Evolutionary conservation across 2,113 vertebrate species (phyloP).

Genomic region (Otolemur garnettii): DNA sequence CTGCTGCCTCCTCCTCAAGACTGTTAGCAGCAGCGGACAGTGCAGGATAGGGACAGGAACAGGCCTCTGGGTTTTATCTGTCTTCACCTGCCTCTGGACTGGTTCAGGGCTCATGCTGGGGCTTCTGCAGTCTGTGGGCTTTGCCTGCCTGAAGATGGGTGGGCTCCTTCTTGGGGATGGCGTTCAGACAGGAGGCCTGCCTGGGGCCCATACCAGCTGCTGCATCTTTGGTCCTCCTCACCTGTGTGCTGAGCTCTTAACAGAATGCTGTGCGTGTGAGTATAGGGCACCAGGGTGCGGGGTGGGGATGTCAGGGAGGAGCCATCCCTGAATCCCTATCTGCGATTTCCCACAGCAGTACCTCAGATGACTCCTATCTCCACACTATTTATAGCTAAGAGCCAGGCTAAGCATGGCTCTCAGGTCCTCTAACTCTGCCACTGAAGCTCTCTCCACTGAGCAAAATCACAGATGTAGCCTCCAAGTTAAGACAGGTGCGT

Average conservation of each 20-base stretch:
- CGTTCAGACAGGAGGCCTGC: not conserved
- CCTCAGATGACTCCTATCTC: conserved; percentile 13
- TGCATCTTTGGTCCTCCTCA: not conserved
- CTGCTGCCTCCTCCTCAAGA: not conserved
- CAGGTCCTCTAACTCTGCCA: conserved; percentile 10
- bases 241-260: not conserved
- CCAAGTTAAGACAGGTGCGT: not conserved
- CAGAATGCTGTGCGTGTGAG: too few species aligned
- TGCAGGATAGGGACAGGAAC: not conserved
- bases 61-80: not conserved
- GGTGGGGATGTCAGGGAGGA: not conserved
- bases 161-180: not conserved
- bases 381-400: conserved; percentile 53
- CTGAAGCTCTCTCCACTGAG: not conserved
- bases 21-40: not conserved
- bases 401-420: not conserved
- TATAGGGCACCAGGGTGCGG: accelerated
- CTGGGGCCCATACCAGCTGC: not conserved
- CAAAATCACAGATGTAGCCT: not conserved
- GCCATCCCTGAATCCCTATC: not conserved
- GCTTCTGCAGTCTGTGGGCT: not conserved
- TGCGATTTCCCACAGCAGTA: not conserved
- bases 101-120: not conserved
- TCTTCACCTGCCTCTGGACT: not conserved
- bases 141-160: not conserved